Evolutionary conservation across 2,797 vertebrate genomes (phyloP), one percentile per base, ranked within the genome.

Genomic region (Chromobotia macracanthus): DNA sequence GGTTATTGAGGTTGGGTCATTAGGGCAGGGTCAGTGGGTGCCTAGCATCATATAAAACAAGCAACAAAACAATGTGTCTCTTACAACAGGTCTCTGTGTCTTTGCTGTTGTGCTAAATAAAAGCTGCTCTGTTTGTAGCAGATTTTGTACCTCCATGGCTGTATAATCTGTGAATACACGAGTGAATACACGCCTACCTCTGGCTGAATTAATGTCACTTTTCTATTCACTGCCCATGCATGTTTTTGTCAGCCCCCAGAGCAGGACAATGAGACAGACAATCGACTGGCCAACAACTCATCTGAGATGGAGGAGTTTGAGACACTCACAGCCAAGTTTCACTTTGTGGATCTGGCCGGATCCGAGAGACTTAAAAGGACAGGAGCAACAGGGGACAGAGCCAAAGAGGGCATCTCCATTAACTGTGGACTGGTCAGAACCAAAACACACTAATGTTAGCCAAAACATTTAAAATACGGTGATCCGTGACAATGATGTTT

Each of bases 371-470:
- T 99, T 85, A 99, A 99, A 88, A 92, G 97, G 84, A 99, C 97
- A 0, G 97, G 97, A 81, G 97, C 97, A 10, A 99, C 97, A 0
- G 97, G 97, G 70, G 97, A 99, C 85, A 83, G 97, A 70, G 97
- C 97, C 0, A 98, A 95, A 88, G 97, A 99, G 90, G 97, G 97
- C 85, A 99, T 99, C 91, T 98, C 97, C 72, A 99, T 99, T 92
- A 99, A 98, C 92, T 99, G 97, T 90, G 97, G 97, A 53, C 95
- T 99, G 91, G 97, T 61, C 25, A 61, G 58, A 31, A 61, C 5
- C 18, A 25, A 19, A 64, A 35, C 28, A 35, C 16, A 7, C 56
- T 61, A 16, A 31, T 31, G 58, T 61, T 31, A 31, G 15, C 28
- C 0, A 3, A 31, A 61, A 2, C 23, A 2, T 55, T 21, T 21